Conservation (phyloP, 2,113 vertebrate genomes). For the Elachura formosa region DNA sequence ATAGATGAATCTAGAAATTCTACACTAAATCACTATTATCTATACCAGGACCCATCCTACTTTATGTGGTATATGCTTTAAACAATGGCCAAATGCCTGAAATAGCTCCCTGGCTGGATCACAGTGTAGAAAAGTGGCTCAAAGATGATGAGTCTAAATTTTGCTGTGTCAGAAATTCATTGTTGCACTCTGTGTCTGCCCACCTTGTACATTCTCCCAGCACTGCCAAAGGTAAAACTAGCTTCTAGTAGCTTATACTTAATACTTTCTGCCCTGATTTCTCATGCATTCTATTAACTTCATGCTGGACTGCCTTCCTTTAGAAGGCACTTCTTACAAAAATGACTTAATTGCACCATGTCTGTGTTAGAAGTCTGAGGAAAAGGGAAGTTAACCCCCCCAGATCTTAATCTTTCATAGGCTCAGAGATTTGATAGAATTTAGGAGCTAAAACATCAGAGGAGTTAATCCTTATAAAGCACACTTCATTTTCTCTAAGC, state of each 20-base stretch:
- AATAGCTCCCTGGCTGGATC: not conserved
- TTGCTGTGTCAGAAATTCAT: not conserved
- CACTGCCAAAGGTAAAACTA: not conserved
- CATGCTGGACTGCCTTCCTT: not conserved
- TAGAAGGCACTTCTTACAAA: not conserved
- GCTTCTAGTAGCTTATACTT: not conserved
- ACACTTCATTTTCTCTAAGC: not conserved
- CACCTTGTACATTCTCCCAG: not conserved
- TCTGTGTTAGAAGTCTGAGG: not conserved
- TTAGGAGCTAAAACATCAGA: not conserved
- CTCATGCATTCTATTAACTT: not conserved
- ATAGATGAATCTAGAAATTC: not conserved
- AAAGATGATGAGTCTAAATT: not conserved
- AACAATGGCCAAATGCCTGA: not conserved
- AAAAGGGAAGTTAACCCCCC: not conserved
- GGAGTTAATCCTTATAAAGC: not conserved
- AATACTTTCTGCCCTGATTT: not conserved
- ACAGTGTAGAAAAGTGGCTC: not conserved
- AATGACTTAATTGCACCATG: not conserved
- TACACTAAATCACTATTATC: not conserved
- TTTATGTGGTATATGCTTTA: rapidly evolving
- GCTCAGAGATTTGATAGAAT: not conserved
- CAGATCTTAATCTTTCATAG: not conserved
- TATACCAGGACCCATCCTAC: not conserved
- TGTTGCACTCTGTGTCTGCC: not conserved